Evolutionary conservation across 2,113 vertebrate species (phyloP).

Genomic region (Passer montanus): DNA sequence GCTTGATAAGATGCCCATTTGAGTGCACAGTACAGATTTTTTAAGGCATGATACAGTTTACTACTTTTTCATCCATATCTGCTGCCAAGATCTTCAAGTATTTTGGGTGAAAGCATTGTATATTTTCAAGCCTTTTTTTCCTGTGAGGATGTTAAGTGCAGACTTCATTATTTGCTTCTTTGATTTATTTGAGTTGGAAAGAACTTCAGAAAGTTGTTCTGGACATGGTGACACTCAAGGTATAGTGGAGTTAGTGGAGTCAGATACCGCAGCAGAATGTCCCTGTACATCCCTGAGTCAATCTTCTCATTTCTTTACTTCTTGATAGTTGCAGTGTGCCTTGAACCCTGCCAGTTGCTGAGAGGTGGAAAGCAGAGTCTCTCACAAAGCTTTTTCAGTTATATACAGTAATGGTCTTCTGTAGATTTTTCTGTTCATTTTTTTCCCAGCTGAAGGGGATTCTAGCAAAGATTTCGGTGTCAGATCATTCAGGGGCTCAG

Average conservation of each 20-base stretch:
- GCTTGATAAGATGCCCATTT: not conserved
- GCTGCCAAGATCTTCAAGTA: not conserved
- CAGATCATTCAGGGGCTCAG: not conserved
- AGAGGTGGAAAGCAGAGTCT: not conserved
- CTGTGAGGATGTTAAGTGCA: not conserved
- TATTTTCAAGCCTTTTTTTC: not conserved
- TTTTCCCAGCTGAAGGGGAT: not conserved
- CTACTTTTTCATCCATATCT: not conserved
- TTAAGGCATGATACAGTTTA: not conserved
- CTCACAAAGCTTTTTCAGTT: not conserved
- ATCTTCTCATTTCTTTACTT: not conserved
- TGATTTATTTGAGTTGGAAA: not conserved
- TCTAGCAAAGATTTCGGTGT: not conserved
- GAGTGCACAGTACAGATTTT: not conserved
- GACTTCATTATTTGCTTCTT: not conserved
- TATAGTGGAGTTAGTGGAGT: not conserved
- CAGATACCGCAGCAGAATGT: not conserved
- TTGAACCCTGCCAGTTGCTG: not conserved
- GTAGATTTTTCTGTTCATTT: not conserved
- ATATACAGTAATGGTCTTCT: not conserved
- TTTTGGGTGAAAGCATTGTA: not conserved
- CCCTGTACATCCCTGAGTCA: accelerated
- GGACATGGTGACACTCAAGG: not conserved
- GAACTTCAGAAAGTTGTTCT: not conserved
- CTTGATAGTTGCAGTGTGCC: not conserved